Percentiles rank a stretch among this genome's conserved stretches.
Evolutionary conservation across 2,113 vertebrate genomes (phyloP).

Genomic region (Menidia beryllina): DNA sequence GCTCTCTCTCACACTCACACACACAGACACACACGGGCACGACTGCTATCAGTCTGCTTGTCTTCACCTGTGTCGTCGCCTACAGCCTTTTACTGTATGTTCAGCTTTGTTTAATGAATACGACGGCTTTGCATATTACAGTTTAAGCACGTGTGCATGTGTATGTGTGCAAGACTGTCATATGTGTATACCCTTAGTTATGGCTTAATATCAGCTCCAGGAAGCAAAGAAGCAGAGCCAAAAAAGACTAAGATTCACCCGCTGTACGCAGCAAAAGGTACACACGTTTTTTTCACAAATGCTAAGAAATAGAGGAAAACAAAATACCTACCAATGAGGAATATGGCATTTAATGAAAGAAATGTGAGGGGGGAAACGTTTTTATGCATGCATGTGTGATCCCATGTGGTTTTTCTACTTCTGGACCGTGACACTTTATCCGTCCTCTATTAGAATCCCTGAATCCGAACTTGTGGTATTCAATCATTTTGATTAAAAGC

Average conservation of each 20-base stretch:
- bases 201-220: conserved; percentile 89
- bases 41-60: conserved; percentile 83
- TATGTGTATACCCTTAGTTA: conserved; percentile 78
- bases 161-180: conserved; percentile 37
- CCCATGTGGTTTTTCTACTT: conserved; percentile 73
- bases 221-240: conserved; percentile 50
- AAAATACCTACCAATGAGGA: conserved; percentile 59
- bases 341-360: conserved; percentile 35
- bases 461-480: conserved; percentile 97
- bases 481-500: conserved; percentile 99
- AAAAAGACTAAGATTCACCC: conserved; percentile 40
- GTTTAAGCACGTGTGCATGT: conserved; percentile 12
- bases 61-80: conserved; percentile 87
- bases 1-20: background rate
- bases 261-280: conserved; percentile 38
- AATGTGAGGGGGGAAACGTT: conserved; percentile 35
- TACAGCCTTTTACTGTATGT: conserved; percentile 86
- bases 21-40: conserved; percentile 21
- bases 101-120: conserved; percentile 74
- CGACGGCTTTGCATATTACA: conserved; percentile 66
- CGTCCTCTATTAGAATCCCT: conserved; percentile 90
- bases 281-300: conserved; percentile 49
- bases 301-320: conserved; percentile 47
- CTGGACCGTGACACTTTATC: conserved; percentile 84
- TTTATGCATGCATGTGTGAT: conserved; percentile 79